Base-by-base conservation (phyloP, 92 coral and sea anemone species). In the Montipora capitata region DNA sequence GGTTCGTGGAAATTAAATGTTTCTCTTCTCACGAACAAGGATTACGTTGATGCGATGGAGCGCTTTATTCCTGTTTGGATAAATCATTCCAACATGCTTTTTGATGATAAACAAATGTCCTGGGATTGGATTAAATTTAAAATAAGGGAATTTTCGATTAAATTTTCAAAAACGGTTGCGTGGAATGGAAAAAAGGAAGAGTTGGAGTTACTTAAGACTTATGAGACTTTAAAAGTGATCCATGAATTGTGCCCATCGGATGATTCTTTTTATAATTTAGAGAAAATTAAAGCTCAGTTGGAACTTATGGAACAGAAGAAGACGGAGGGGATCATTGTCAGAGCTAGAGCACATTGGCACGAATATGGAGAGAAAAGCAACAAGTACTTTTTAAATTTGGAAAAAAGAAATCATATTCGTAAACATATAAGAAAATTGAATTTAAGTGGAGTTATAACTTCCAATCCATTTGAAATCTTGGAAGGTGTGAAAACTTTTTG, bases 391-490 rank as follows among this genome's bases (percentile, higher is more conserved):
- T 4, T n/a, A 58, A 58, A 58, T n/a, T 58, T 11, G 64, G n/a
- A 58, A 58, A 58, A 58, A 58, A 5, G n/a, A 58, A 58, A 58
- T 58, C 94, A 91, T 91, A 6, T 87, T 79, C 73, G 43, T 38
- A 68, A 27, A 68, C 43, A 68, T 2, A 68, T 20, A 18, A 68
- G 73, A 68, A 68, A 68, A 68, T 27, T 68, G 42, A 68, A 68
- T 68, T 68, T 68, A 68, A 68, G 73, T 68, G 73, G 73, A 7
- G 73, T 40, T 27, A 68, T 68, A 38, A 68, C 73, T 18, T 18
- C 45, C 14, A 27, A 68, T 65, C 73, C 73, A 68, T 68, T 5
- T 68, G 42, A 18, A 14, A 18, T 68, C 42, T 27, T 68, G 15
- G 49, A 68, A 68, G 42, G 73, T 68, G 73, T 9, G 42, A 68